Conservation (phyloP, 2,888 invertebrate genomes). For the Hirtodrosophila cameraria region DNA sequence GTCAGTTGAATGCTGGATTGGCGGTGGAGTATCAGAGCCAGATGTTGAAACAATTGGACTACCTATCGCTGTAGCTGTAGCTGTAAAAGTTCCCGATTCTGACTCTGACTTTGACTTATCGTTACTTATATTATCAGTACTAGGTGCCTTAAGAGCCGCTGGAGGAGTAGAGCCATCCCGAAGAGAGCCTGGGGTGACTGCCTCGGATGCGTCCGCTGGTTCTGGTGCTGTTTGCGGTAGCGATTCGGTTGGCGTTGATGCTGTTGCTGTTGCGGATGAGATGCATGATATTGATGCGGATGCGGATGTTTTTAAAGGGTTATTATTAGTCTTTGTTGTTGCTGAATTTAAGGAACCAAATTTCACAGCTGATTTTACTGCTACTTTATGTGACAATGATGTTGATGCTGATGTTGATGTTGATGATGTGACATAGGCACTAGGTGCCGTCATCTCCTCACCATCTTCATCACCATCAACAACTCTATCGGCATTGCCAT, state of each 20-base stretch:
- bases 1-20: slow-evolving; percentile 28
- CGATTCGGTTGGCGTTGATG: slow-evolving; percentile 44
- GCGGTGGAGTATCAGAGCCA: slow-evolving; percentile 34
- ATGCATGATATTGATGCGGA: slow-evolving; percentile 15
- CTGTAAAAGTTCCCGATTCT: slow-evolving; percentile 15
- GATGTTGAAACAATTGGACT: slow-evolving; percentile 20
- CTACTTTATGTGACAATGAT: slow-evolving; percentile 40
- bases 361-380: slow-evolving; percentile 55
- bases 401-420: slow-evolving; percentile 19
- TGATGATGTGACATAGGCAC: slow-evolving; percentile 19
- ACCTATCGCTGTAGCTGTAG: slow-evolving; percentile 15
- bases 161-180: slow-evolving; percentile 17
- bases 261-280: slow-evolving; percentile 40
- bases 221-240: slow-evolving; percentile 22
- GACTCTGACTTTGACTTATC: slow-evolving; percentile 60
- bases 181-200: not conserved
- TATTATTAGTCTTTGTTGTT: slow-evolving; percentile 80
- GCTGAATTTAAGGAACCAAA: slow-evolving; percentile 79
- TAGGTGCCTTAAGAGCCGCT: slow-evolving; percentile 44
- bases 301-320: slow-evolving; percentile 53
- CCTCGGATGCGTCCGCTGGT: slow-evolving; percentile 21
- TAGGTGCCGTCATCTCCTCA: slow-evolving; percentile 30
- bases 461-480: slow-evolving; percentile 14
- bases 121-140: slow-evolving; percentile 82
- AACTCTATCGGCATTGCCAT: not conserved